These are phyloP conservation scores for Mixornis gularis DNA, from an alignment of 2,113 vertebrate genomes.

Conservation along the genomic window DNA sequence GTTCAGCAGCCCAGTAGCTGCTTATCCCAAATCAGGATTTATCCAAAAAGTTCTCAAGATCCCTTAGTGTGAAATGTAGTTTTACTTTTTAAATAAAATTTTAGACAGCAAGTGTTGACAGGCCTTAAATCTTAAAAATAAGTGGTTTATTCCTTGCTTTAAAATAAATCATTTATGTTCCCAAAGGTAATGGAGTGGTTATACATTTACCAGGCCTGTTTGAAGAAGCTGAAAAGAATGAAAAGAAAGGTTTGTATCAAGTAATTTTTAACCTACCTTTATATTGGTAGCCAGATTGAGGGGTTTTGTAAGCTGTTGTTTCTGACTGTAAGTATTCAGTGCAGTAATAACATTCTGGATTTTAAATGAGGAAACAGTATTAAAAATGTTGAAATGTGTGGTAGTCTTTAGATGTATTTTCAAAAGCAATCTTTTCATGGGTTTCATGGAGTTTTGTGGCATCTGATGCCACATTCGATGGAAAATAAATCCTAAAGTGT, in stretches of 20 bases:
- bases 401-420: not conserved
- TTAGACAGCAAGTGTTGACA: not conserved
- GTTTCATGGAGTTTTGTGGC: not conserved
- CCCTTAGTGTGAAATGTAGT: not conserved
- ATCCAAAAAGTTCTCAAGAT: not conserved
- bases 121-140: not conserved
- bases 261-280: slow-evolving; percentile 5
- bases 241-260: slow-evolving; percentile 87
- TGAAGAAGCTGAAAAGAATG: slow-evolving; percentile 97
- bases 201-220: slow-evolving; percentile 96
- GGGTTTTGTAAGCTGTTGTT: not conserved
- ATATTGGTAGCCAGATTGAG: not conserved
- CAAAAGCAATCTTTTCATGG: not conserved
- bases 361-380: not conserved
- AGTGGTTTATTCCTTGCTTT: not conserved
- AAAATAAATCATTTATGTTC: slow-evolving; percentile 28
- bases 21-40: not conserved
- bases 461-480: not conserved
- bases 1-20: not conserved
- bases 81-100: not conserved
- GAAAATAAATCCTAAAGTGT: not conserved
- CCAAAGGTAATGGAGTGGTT: slow-evolving; percentile 93
- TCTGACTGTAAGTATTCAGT: not conserved
- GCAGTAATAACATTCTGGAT: not conserved
- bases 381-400: not conserved